A percentile compares a stretch with the other conserved stretches of the same genome.
Evolutionary conservation across 2,113 vertebrate genomes (phyloP).

Genomic region (Bubalus kerabau): DNA sequence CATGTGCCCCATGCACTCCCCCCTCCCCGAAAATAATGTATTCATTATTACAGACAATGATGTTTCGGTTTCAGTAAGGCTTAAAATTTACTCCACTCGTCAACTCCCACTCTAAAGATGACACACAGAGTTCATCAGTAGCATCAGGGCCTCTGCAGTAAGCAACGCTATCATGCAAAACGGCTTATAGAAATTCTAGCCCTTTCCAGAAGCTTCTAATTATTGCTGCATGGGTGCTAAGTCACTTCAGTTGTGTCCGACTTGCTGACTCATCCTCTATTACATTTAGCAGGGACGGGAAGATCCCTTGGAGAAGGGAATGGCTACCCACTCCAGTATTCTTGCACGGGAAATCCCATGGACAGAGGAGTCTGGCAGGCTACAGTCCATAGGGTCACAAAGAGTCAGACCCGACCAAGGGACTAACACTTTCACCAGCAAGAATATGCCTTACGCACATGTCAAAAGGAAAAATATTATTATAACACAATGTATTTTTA

Average conservation of each 20-base stretch:
- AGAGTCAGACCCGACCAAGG: accelerated
- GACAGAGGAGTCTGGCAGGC: not conserved
- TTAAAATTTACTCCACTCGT: not conserved
- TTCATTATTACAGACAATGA: not conserved
- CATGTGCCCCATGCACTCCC: not conserved
- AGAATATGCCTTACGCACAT: not conserved
- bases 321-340: not conserved
- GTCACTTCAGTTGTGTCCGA: not conserved
- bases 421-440: not conserved
- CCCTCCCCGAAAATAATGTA: not conserved
- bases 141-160: not conserved
- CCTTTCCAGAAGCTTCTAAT: not conserved
- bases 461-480: not conserved
- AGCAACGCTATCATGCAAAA: not conserved
- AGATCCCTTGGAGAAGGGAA: not conserved
- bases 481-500: slow-evolving; percentile 20
- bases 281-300: not conserved
- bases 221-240: not conserved
- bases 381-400: not conserved
- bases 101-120: not conserved
- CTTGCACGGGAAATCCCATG: not conserved
- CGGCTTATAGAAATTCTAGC: not conserved
- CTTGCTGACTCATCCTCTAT: not conserved
- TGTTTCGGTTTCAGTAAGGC: not conserved
- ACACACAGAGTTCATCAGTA: not conserved